Evolutionary conservation across 2,113 vertebrate species (phyloP).

Genomic region (Serilophus lunatus): DNA sequence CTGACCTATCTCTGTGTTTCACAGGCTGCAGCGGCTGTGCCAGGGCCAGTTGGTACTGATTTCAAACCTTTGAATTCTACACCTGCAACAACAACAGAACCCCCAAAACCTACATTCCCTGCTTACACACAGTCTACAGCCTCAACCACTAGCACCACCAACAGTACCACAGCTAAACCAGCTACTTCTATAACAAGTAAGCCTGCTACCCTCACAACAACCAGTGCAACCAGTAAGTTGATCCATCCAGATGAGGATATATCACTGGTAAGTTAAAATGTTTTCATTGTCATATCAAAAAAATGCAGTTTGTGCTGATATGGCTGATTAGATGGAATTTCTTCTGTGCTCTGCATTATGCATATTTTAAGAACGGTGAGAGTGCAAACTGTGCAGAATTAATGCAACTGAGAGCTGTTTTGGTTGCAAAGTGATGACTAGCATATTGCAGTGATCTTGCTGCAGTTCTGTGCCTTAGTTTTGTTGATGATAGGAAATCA

Average conservation of each 20-base stretch:
- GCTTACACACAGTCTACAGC: slow-evolving; percentile 93
- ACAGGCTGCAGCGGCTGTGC: slow-evolving; percentile 89
- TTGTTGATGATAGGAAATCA: background rate
- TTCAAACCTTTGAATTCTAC: slow-evolving; percentile 88
- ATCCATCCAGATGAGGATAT: slow-evolving; percentile 99
- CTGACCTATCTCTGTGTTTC: slow-evolving; percentile 54
- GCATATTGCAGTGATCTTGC: background rate
- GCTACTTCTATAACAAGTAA: slow-evolving; percentile 95
- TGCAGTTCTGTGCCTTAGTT: background rate
- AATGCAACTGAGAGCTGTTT: background rate
- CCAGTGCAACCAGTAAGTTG: slow-evolving; percentile 99
- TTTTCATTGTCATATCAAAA: background rate
- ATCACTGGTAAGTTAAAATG: slow-evolving; percentile 93
- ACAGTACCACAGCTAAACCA: slow-evolving; percentile 93
- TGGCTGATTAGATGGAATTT: background rate
- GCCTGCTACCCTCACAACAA: slow-evolving; percentile 95
- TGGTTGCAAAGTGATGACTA: background rate
- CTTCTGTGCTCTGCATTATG: background rate
- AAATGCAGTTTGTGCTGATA: background rate
- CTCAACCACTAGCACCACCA: slow-evolving; percentile 91
- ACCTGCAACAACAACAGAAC: slow-evolving; percentile 82
- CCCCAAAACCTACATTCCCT: slow-evolving; percentile 97
- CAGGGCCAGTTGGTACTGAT: slow-evolving; percentile 86
- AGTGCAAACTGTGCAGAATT: background rate
- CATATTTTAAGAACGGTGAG: background rate